phyloP scores from a whole-genome alignment of 2,797 vertebrate species.

The Syndactyla subalaris region DNA sequence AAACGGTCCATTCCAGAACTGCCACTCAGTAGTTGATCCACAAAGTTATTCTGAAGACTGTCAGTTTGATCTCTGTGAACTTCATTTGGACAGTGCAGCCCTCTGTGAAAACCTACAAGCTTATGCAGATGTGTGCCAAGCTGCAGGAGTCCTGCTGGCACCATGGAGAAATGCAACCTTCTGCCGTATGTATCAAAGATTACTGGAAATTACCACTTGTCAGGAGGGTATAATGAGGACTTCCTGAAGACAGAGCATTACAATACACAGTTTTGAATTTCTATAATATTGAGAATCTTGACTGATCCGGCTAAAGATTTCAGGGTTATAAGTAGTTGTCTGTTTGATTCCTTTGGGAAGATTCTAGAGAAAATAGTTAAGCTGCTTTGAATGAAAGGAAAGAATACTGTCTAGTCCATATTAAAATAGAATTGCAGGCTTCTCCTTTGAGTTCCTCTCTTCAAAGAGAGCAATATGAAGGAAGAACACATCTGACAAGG shows the following conservation, averaged over 20 bases:
- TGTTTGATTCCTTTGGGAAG: not conserved
- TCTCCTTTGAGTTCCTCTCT: not conserved
- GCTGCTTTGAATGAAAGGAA: not conserved
- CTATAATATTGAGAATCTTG: not conserved
- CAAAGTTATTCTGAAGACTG: conserved; percentile 51
- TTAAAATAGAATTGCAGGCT: not conserved
- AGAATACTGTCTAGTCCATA: not conserved
- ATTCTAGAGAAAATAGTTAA: not conserved
- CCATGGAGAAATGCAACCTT: conserved; percentile 71
- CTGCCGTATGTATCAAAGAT: conserved; percentile 65
- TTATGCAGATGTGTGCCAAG: conserved; percentile 59
- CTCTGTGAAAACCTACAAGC: conserved; percentile 69
- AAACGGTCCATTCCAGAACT: conserved; percentile 59
- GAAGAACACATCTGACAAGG: not conserved
- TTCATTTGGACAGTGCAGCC: conserved; percentile 14
- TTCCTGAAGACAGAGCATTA: not conserved
- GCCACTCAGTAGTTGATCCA: conserved; percentile 47
- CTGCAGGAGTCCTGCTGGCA: conserved; percentile 25
- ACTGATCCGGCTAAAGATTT: not conserved
- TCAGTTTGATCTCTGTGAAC: conserved; percentile 70
- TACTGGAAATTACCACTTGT: not conserved
- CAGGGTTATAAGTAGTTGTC: not conserved
- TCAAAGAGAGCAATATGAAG: not conserved
- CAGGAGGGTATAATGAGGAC: not conserved
- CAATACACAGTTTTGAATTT: not conserved